A percentile compares a stretch with the other conserved stretches of the same genome.
These are phyloP conservation scores for Calcarius lapponicus DNA, from an alignment of 2,797 vertebrate genomes.

Conservation along the genomic window DNA sequence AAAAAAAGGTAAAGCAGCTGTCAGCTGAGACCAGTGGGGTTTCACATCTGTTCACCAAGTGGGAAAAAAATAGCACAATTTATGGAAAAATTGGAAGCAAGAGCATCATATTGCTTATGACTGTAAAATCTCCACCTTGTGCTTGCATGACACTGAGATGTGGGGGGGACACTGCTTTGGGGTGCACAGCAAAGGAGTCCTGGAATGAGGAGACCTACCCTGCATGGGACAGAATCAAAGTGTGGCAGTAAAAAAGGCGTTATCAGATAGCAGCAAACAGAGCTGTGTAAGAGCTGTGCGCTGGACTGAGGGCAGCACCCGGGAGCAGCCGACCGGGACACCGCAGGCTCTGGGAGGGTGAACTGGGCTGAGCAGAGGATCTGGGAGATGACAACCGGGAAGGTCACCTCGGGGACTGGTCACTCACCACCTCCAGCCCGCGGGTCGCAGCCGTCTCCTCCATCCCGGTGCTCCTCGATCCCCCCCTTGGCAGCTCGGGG, in stretches of 20 bases:
- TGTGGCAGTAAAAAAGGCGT: neutral
- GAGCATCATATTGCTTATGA: neutral
- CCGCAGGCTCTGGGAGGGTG: neutral
- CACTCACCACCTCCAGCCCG: neutral
- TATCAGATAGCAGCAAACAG: neutral
- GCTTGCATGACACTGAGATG: neutral
- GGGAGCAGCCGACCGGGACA: neutral
- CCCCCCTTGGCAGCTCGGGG: fast-evolving
- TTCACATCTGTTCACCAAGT: neutral
- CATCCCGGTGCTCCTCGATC: neutral
- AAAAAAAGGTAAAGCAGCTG: neutral
- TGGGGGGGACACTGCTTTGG: neutral
- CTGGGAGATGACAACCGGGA: neutral
- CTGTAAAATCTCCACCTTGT: neutral
- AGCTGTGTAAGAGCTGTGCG: neutral
- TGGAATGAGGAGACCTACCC: neutral
- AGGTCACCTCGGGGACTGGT: neutral
- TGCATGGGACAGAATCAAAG: neutral
- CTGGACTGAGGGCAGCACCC: neutral
- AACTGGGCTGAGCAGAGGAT: neutral
- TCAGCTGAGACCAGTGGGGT: neutral
- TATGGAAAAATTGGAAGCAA: neutral
- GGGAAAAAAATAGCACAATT: neutral
- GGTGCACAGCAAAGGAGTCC: neutral
- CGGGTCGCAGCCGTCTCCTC: neutral